Percentiles rank a stretch among this genome's conserved stretches.
These are phyloP conservation scores for Drosophila seguyi DNA, from an alignment of 1,140 invertebrate genomes.

Conservation along the genomic window DNA sequence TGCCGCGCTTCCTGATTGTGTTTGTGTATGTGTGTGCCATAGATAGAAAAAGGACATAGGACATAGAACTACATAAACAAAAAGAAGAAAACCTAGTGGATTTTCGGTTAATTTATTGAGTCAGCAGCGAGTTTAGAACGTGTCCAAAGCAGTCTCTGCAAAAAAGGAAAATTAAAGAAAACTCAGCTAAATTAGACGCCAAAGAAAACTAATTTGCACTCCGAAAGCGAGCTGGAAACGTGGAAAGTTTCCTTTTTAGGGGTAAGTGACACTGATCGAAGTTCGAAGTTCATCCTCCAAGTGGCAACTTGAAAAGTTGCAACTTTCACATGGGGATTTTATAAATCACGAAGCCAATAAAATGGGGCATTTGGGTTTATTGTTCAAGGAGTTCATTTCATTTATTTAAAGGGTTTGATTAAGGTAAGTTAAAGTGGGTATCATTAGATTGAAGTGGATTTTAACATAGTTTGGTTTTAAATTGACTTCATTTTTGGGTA, in stretches of 20 bases:
- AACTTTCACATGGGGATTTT: conserved; percentile 4
- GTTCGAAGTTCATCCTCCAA: conserved; percentile 24
- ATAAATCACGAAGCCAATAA: conserved; percentile 16
- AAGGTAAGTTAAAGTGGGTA: background rate
- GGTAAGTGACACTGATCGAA: conserved; percentile 49
- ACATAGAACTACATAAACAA: conserved; percentile 52
- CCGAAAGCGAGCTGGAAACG: conserved; percentile 37
- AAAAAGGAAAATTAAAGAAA: conserved; percentile 21
- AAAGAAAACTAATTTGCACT: conserved; percentile 50
- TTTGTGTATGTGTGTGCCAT: conserved; percentile 20
- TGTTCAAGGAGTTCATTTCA: background rate
- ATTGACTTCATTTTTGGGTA: no score
- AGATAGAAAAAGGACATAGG: conserved; percentile 20
- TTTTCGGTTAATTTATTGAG: conserved; percentile 74
- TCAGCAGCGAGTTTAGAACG: conserved; percentile 46
- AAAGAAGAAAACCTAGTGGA: conserved; percentile 32
- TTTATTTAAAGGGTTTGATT: background rate
- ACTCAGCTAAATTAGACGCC: background rate
- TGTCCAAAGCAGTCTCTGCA: conserved; percentile 30
- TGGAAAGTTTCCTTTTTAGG: conserved; percentile 28
- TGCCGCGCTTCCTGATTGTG: conserved; percentile 54
- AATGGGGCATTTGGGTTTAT: background rate
- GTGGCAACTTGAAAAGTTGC: conserved; percentile 17
- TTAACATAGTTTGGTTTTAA: background rate
- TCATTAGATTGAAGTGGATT: background rate